phyloP scores from a whole-genome alignment of 2,113 vertebrate species.

The Pungitius pungitius region DNA sequence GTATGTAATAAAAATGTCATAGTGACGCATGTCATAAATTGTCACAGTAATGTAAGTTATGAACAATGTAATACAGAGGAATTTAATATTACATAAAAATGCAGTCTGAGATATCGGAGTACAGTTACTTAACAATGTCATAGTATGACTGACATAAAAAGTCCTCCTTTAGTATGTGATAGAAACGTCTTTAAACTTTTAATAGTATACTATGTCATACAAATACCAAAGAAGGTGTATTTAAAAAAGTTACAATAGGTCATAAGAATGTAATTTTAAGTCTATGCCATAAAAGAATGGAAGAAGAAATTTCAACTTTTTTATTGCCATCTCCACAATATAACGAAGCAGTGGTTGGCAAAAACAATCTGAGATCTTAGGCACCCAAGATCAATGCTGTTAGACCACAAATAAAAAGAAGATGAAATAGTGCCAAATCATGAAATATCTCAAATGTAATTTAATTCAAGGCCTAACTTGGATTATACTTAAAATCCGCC shows the following conservation, averaged over 20 bases:
- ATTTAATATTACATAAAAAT: too few relatives aligned
- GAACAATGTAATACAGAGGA: too few relatives aligned
- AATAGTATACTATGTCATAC: not conserved
- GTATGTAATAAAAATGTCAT: too few relatives aligned
- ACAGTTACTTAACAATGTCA: too few relatives aligned
- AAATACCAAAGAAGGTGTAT: not conserved
- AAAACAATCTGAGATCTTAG: not conserved
- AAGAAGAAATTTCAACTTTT: not conserved
- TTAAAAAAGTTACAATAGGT: not conserved
- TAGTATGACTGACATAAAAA: too few relatives aligned
- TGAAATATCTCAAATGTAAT: not conserved
- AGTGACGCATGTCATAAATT: not conserved
- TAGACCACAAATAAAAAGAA: not conserved
- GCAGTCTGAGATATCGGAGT: too few relatives aligned
- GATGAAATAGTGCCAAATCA: not conserved
- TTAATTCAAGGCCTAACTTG: not conserved
- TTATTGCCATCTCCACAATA: not conserved
- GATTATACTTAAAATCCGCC: too few relatives aligned
- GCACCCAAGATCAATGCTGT: not conserved
- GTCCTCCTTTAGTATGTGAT: not conserved
- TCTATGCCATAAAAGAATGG: not conserved
- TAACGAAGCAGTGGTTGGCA: not conserved
- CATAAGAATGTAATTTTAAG: not conserved
- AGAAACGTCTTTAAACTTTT: not conserved
- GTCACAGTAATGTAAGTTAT: too few relatives aligned